These are phyloP conservation scores for Calephelis virginiensis DNA, from an alignment of 1,140 invertebrate species.

Conservation along the genomic window DNA sequence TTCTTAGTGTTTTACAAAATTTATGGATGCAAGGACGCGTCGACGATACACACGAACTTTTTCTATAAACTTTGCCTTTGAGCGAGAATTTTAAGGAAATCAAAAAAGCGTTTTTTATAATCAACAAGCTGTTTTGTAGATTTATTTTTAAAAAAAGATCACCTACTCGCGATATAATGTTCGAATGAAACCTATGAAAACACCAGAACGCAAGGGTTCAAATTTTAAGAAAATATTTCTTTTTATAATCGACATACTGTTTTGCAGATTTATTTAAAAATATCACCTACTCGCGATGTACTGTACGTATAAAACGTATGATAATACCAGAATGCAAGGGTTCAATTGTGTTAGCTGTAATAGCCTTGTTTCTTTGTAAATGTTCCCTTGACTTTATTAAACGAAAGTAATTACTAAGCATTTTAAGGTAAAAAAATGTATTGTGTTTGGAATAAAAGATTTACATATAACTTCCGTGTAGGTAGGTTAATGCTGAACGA, in stretches of 20 bases:
- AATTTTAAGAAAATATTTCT: too few species aligned
- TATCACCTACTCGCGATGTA: background rate
- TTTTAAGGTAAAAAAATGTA: background rate
- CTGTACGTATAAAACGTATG: background rate
- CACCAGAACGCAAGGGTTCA: background rate
- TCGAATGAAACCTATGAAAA: background rate
- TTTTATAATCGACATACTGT: too few species aligned
- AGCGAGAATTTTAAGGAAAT: too few species aligned
- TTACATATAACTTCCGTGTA: slow-evolving; percentile 7
- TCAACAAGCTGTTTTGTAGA: too few species aligned
- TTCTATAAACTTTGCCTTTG: too few species aligned
- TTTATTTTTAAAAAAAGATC: too few species aligned
- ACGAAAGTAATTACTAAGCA: slow-evolving; percentile 1
- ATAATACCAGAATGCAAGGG: background rate
- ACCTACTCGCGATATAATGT: background rate
- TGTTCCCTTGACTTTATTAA: slow-evolving; percentile 10
- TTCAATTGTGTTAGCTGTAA: background rate
- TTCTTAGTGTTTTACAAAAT: too few species aligned
- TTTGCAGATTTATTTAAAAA: too few species aligned
- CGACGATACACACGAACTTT: too few species aligned
- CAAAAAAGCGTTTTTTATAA: too few species aligned
- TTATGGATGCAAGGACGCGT: too few species aligned
- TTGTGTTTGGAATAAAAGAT: slow-evolving; percentile 7
- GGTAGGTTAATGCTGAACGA: background rate
- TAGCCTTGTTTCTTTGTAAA: slow-evolving; percentile 9